A percentile compares a stretch with the other conserved stretches of the same genome.
Conservation (phyloP, 2,888 invertebrate species). For the Melieria omissa region DNA sequence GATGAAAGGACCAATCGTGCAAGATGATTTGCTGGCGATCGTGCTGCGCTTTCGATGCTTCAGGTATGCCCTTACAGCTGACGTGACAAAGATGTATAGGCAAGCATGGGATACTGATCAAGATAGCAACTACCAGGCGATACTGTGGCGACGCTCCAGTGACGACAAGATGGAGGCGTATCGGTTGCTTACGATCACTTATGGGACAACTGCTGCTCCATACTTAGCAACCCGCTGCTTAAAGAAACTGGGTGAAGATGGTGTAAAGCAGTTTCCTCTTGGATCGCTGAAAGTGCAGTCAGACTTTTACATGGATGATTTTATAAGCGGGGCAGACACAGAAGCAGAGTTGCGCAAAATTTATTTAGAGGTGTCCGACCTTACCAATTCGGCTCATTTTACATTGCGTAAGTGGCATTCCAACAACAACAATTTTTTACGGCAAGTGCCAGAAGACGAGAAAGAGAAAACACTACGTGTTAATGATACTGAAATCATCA, state of each 20-base stretch:
- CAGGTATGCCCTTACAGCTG: constrained; percentile 37
- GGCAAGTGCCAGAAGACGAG: constrained; percentile 14
- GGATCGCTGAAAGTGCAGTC: neutral
- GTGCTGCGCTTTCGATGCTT: constrained; percentile 37
- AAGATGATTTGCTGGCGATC: constrained; percentile 35
- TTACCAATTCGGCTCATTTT: constrained; percentile 11
- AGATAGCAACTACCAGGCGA: constrained; percentile 38
- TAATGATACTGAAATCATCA: constrained; percentile 35
- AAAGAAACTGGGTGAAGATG: constrained; percentile 28
- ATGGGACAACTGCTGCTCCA: constrained; percentile 27
- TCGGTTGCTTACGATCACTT: constrained; percentile 30
- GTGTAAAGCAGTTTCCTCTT: constrained; percentile 6
- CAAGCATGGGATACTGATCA: constrained; percentile 36
- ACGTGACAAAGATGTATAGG: constrained; percentile 45
- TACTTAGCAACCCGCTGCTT: constrained; percentile 30
- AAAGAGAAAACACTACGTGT: constrained; percentile 25
- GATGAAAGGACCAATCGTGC: constrained; percentile 26
- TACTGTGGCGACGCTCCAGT: constrained; percentile 16
- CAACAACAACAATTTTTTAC: constrained; percentile 16
- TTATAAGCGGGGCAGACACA: constrained; percentile 32
- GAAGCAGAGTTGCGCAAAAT: constrained; percentile 31
- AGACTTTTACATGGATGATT: constrained; percentile 33
- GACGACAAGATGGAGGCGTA: constrained; percentile 16
- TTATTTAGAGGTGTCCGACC: constrained; percentile 21
- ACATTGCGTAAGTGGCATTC: constrained; percentile 28